A percentile compares a stretch with the other conserved stretches of the same genome.
These are phyloP conservation scores for Colletes collaris DNA, from an alignment of 2,888 invertebrate species.

Conservation along the genomic window DNA sequence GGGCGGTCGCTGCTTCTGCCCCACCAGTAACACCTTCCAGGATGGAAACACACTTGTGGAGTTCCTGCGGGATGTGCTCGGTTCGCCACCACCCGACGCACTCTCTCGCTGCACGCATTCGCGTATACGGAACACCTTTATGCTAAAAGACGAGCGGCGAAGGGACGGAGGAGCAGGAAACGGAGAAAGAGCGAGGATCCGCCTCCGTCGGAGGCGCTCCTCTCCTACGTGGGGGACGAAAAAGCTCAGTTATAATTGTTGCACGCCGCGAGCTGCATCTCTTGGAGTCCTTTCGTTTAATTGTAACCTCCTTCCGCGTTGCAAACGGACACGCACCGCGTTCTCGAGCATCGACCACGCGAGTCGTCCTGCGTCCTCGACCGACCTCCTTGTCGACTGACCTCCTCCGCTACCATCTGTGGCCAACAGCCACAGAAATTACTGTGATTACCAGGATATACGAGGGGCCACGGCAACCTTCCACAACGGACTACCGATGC, in stretches of 20 bases:
- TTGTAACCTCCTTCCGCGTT: constrained; percentile 58
- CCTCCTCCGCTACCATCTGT: constrained; percentile 45
- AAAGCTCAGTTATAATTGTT: constrained; percentile 84
- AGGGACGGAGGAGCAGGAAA: constrained; percentile 26
- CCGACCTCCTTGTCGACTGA: constrained; percentile 66
- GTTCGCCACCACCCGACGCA: constrained; percentile 54
- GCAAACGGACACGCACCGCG: constrained; percentile 17
- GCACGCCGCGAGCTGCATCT: constrained; percentile 78
- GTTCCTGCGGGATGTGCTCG: constrained; percentile 62
- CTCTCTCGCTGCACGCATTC: constrained; percentile 56
- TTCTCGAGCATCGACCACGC: constrained; percentile 26
- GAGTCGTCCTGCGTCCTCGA: constrained; percentile 52
- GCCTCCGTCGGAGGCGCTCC: constrained; percentile 76
- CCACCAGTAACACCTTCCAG: constrained; percentile 78
- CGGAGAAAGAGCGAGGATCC: constrained; percentile 71
- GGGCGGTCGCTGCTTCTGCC: constrained; percentile 75
- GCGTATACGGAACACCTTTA: constrained; percentile 42
- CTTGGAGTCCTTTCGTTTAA: constrained; percentile 53
- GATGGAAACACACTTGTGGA: constrained; percentile 66
- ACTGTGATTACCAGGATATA: constrained; percentile 71
- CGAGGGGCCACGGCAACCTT: constrained; percentile 59
- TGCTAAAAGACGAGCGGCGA: constrained; percentile 24
- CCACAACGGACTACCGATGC: constrained; percentile 50
- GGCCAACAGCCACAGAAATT: constrained; percentile 64
- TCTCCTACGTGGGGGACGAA: constrained; percentile 73